phyloP scores from a whole-genome alignment of 2,113 vertebrate genomes.

The Emydura subglobosa region DNA sequence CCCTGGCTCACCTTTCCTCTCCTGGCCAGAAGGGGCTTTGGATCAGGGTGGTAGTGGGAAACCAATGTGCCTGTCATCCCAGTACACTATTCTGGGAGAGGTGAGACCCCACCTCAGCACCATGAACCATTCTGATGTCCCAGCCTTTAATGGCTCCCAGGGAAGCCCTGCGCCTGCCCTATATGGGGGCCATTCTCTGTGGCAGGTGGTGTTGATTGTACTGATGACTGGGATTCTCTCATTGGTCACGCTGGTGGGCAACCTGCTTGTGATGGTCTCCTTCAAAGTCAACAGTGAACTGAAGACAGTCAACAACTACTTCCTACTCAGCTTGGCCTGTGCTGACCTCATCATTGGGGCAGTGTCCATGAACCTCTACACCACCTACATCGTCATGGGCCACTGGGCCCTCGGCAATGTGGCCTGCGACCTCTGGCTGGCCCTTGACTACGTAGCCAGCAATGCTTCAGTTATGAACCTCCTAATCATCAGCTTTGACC shows the following conservation, averaged over 20 bases:
- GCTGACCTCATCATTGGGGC: slow-evolving; percentile 85
- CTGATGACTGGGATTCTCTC: slow-evolving; percentile 80
- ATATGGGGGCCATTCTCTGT: slow-evolving; percentile 68
- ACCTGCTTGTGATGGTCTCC: slow-evolving; percentile 83
- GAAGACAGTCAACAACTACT: slow-evolving; percentile 86
- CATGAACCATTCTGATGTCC: slow-evolving; percentile 75
- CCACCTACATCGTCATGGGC: slow-evolving; percentile 82
- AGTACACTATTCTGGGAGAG: neutral
- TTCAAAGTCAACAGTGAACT: slow-evolving; percentile 85
- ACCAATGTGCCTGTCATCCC: neutral
- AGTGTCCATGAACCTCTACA: slow-evolving; percentile 87
- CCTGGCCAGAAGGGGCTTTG: neutral
- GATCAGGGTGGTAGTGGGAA: neutral
- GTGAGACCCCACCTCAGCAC: neutral
- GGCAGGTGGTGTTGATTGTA: slow-evolving; percentile 81
- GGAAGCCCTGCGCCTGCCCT: neutral
- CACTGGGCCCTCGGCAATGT: slow-evolving; percentile 81
- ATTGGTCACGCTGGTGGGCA: slow-evolving; percentile 82
- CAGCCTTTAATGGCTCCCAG: slow-evolving; percentile 59
- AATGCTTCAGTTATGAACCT: slow-evolving; percentile 88
- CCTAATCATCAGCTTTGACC: slow-evolving; percentile 86
- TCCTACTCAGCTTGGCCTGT: slow-evolving; percentile 84
- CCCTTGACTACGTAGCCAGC: slow-evolving; percentile 85
- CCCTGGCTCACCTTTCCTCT: neutral
- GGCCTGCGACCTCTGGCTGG: slow-evolving; percentile 85